Conservation (phyloP, 1,140 invertebrate genomes). For the Anthonomus grandis region DNA sequence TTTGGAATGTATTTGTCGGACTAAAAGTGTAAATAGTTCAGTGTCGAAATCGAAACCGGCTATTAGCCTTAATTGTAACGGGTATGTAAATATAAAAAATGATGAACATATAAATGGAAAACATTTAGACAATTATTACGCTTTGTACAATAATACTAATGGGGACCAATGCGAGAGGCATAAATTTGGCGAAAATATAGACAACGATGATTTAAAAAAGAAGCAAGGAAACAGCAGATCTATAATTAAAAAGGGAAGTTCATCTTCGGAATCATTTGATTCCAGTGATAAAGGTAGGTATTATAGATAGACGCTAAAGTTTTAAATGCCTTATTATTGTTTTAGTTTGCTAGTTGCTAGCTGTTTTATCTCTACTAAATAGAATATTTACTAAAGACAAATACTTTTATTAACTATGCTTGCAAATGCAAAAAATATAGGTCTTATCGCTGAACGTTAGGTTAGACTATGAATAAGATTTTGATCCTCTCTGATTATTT, state of each 20-base stretch:
- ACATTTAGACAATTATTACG: background rate
- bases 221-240: background rate
- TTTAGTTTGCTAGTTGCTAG: too few species aligned
- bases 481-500: too few species aligned
- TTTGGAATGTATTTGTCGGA: slow-evolving; percentile 5
- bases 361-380: too few species aligned
- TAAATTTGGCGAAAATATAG: background rate
- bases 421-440: too few species aligned
- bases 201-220: background rate
- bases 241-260: slow-evolving; percentile 33
- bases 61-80: slow-evolving; percentile 10
- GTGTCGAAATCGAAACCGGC: slow-evolving; percentile 22
- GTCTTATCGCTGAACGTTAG: too few species aligned
- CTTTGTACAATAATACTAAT: too few species aligned
- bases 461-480: too few species aligned
- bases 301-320: background rate
- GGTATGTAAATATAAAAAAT: slow-evolving; percentile 15
- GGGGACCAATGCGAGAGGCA: slow-evolving; percentile 1
- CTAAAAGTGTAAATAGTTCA: slow-evolving; percentile 14
- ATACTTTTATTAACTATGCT: too few species aligned
- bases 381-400: too few species aligned
- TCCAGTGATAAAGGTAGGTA: slow-evolving; percentile 43
- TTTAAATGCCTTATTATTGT: background rate
- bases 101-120: slow-evolving; percentile 2
- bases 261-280: slow-evolving; percentile 42